Evolutionary conservation across 2,113 vertebrate species (phyloP), one percentile per base, ranked within the genome.

Genomic region (Phaetusa simplex): DNA sequence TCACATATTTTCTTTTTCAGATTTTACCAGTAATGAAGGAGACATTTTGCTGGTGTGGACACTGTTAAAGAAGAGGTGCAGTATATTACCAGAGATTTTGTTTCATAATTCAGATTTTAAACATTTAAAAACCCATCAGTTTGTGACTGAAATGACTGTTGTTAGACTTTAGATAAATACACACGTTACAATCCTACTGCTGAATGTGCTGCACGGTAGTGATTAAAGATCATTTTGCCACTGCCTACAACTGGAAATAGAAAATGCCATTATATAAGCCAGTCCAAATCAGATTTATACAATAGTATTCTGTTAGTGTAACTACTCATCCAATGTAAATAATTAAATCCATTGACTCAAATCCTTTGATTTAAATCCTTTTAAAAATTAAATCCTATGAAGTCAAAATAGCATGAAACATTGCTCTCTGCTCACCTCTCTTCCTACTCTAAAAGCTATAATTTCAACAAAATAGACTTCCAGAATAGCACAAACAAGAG

Each of bases 301-400:
- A 6, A 43, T 20, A 67, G 21, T 7, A 45, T 86, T 52, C 65
- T 91, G 66, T 78, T 91, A 58, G n/a, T 61, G 53, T 24, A 65
- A 43, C 38, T 89, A 66, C 45, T 94, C 12, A 43, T 88, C 53
- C 85, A 80, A n/a, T 66, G 82, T 65, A 94, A 94, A 93, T 66
- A 90, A 82, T 62, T 70, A 89, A 91, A 79, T 59, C 53, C 50
- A 74, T 70, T 86, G 61, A 80, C 73, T 77, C 79, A 88, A 90
- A 92, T 92, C 53, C 34, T 88, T 90, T 76, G 9, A 86, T 90
- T 90, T 82, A 82, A 95, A 86, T 88, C 34, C 58, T 73, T 92
- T 80, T 38, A 66, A 90, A 95, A 95, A 78, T 62, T 70, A 86
- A 69, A 93, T 72, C 36, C 19, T 65, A 3, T 73, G 23, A 94